Base-by-base conservation (phyloP, 2,797 vertebrate species). In the Pseudopleuronectes americanus region DNA sequence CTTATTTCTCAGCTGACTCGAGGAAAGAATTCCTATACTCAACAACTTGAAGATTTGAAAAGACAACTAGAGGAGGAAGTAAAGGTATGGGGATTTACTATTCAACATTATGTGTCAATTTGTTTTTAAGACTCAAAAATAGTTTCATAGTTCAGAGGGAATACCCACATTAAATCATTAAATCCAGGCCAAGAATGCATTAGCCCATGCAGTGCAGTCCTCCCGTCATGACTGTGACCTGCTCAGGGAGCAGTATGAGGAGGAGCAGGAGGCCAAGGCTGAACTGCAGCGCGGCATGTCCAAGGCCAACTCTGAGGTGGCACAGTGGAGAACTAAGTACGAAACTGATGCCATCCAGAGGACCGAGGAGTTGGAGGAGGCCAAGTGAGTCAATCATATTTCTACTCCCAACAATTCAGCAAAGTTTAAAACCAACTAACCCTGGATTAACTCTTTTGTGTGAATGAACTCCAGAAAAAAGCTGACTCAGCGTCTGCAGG, bases 321-420 rank as follows among this genome's bases (percentile, higher is more conserved):
- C 96, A 77, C 95, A 96, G 88, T 96, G 96, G 96, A 96, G 96
- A 75, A 94, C 94, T 17, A 96, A 96, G 87, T 96, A 96, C 0
- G 96, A 96, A 90, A 96, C 96, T 0, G 96, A 96, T 4, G 96
- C 96, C 86, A 96, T 96, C 85, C 95, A 96, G 92, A 93, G 94
- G 56, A 96, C 96, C 0, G 95, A 96, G 77, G 96, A 96, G 59
- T 90, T 96, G 36, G 96, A 96, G 54, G 96, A 96, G 68, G 95
- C 96, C 68, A 96, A 96, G 95, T 96, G 87, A 95, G 95, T 57
- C 13, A 23, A 23, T 17, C 1, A 31, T 43, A 22, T n/a, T 6
- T 19, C 23, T 19, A 83, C 77, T 88, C 92, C 14, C 81, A 85
- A n/a, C 3, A 45, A 1, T 45, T 41, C 6, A 43, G 16, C 10